A percentile compares a stretch with the other conserved stretches of the same genome.
Conservation (phyloP, 1,140 invertebrate genomes). For the Sweltsa coloradensis region DNA sequence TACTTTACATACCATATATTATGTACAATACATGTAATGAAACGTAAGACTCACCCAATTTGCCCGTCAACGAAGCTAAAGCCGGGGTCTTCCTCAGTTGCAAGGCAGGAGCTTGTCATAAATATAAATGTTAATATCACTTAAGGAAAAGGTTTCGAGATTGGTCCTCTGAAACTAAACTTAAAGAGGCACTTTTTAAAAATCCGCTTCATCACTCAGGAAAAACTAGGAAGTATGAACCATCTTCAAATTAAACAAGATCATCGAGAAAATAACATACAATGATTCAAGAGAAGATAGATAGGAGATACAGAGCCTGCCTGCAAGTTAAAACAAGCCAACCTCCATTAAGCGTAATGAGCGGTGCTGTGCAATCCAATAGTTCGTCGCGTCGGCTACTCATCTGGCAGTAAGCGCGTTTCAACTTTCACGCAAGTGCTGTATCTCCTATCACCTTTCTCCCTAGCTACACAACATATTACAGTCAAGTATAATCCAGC, state of each 20-base stretch:
- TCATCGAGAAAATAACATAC: neutral
- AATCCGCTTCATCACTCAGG: conserved; percentile 8
- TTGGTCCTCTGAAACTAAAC: conserved; percentile 4
- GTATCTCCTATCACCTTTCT: too few species aligned
- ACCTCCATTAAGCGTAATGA: too few species aligned
- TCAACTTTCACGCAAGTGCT: too few species aligned
- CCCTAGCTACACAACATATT: too few species aligned
- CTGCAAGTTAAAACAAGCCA: too few species aligned
- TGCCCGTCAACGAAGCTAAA: conserved; percentile 51
- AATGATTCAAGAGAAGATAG: conserved; percentile 2
- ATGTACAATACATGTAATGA: too few species aligned
- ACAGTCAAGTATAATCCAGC: too few species aligned
- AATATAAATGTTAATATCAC: conserved; percentile 34
- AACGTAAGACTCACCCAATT: conserved; percentile 43
- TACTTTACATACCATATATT: too few species aligned
- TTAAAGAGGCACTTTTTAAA: conserved; percentile 15
- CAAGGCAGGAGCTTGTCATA: conserved; percentile 49
- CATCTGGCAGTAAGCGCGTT: too few species aligned
- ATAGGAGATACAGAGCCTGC: too few species aligned
- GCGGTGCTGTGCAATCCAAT: too few species aligned
- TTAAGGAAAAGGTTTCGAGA: conserved; percentile 21
- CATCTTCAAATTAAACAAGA: conserved; percentile 4
- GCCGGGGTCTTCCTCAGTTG: conserved; percentile 50
- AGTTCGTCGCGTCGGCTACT: too few species aligned
- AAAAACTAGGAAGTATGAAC: conserved; percentile 3